A percentile compares a stretch with the other conserved stretches of the same genome.
phyloP scores from a whole-genome alignment of 1,140 invertebrate species.

The Drosophila bocqueti region DNA sequence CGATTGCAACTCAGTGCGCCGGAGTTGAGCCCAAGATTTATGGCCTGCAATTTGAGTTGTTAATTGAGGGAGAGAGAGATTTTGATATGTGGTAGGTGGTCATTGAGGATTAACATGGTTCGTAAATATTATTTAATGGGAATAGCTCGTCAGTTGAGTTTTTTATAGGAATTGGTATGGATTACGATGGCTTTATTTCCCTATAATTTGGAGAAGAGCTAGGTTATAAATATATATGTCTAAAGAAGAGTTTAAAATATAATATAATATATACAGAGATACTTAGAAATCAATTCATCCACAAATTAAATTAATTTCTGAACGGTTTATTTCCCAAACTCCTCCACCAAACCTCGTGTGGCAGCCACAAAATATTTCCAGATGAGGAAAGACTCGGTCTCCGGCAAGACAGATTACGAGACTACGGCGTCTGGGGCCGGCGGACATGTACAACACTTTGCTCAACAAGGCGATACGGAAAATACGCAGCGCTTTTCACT shows the following conservation, averaged over 20 bases:
- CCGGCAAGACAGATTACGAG: slow-evolving; percentile 51
- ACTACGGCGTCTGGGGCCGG: slow-evolving; percentile 29
- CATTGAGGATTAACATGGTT: slow-evolving; percentile 8
- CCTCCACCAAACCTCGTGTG: slow-evolving; percentile 28
- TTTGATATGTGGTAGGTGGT: slow-evolving; percentile 13
- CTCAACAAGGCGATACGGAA: slow-evolving; percentile 62
- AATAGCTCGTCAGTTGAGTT: not conserved
- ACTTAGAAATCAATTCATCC: no score
- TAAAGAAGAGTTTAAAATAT: not conserved
- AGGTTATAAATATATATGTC: not conserved
- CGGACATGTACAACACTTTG: slow-evolving; percentile 72
- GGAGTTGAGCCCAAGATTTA: slow-evolving; percentile 60
- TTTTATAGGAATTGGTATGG: not conserved
- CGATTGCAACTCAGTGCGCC: slow-evolving; percentile 44
- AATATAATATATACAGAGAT: no score
- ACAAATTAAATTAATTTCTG: not conserved
- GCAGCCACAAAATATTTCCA: slow-evolving; percentile 33
- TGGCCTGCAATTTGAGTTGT: slow-evolving; percentile 49
- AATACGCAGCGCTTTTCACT: slow-evolving; percentile 52
- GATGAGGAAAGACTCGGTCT: slow-evolving; percentile 39
- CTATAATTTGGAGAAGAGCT: not conserved
- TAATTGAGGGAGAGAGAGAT: slow-evolving; percentile 33
- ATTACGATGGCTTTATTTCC: not conserved
- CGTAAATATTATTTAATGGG: not conserved
- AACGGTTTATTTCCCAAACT: not conserved